Conservation (phyloP, 2,888 invertebrate genomes). For the Vesta saturnalis region DNA sequence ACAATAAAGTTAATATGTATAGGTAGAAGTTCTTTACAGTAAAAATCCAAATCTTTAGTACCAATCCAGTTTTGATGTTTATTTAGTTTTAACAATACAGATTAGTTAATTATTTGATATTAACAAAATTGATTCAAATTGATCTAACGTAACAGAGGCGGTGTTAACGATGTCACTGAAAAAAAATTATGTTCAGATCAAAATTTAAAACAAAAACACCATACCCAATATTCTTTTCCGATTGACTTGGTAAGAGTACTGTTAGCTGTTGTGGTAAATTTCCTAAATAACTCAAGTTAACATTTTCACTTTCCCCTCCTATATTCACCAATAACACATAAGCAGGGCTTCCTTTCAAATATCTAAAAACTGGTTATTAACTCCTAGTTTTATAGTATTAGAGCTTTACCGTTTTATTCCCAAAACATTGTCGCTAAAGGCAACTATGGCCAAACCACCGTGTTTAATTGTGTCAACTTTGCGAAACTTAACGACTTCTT, state of each 20-base stretch:
- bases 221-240: not conserved
- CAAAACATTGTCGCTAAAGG: slow-evolving; percentile 46
- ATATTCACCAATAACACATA: slow-evolving; percentile 25
- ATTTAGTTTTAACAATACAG: too few species aligned
- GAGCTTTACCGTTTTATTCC: slow-evolving; percentile 18
- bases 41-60: too few species aligned
- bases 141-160: not conserved
- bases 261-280: not conserved
- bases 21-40: too few species aligned
- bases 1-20: too few species aligned
- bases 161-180: not conserved
- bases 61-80: too few species aligned
- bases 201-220: not conserved
- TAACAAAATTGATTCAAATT: not conserved
- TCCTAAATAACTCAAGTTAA: slow-evolving; percentile 12
- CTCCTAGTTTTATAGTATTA: not conserved
- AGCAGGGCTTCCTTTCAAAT: slow-evolving; percentile 17
- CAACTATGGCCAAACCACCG: slow-evolving; percentile 67
- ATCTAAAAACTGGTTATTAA: not conserved
- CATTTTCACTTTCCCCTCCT: not conserved
- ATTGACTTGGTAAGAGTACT: not conserved
- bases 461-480: slow-evolving; percentile 63
- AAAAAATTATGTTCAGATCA: not conserved
- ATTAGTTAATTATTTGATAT: too few species aligned
- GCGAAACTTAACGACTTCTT: slow-evolving; percentile 66